These are phyloP conservation scores for Dendrophyllia cribrosa DNA, from an alignment of 64 coral and sea anemone species.

Conservation along the genomic window DNA sequence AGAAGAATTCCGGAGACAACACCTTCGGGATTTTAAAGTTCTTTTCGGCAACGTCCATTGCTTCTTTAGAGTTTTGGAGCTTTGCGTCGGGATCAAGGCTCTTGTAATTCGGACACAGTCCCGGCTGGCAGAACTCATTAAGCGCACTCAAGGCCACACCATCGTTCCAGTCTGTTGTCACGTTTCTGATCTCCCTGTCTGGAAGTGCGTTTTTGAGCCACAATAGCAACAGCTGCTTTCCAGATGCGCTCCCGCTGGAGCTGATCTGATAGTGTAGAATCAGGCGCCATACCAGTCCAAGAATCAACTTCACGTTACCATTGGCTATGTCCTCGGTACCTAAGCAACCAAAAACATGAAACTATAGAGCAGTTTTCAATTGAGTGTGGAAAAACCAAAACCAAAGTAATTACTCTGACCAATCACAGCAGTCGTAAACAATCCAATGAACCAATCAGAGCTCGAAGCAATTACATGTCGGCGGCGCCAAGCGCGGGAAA, in stretches of 20 bases:
- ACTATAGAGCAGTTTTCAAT: no score
- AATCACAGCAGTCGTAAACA: no score
- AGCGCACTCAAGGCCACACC: conserved; percentile 85
- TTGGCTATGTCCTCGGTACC: conserved; percentile 96
- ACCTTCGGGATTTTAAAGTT: conserved; percentile 85
- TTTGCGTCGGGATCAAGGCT: conserved; percentile 75
- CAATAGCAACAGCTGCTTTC: conserved; percentile 85
- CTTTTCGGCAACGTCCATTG: conserved; percentile 86
- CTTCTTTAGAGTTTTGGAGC: conserved; percentile 55
- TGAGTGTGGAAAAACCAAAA: no score
- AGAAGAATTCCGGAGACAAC: conserved; percentile 87
- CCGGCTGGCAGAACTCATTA: conserved; percentile 85
- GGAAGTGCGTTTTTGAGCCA: conserved; percentile 92
- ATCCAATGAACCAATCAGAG: no score
- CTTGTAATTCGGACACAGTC: conserved; percentile 83
- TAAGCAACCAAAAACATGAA: conserved; percentile 22
- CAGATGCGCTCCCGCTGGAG: conserved; percentile 88
- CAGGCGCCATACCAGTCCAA: conserved; percentile 94
- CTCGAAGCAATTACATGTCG: no score
- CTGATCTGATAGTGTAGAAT: conserved; percentile 99
- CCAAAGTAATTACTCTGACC: no score
- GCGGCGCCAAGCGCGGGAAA: no score
- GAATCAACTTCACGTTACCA: conserved; percentile 95
- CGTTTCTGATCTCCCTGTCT: conserved; percentile 88
- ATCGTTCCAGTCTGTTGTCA: conserved; percentile 95